A percentile compares a stretch with the other conserved stretches of the same genome.
These are phyloP conservation scores for Florisuga fusca DNA, from an alignment of 2,797 vertebrate genomes.

Conservation along the genomic window DNA sequence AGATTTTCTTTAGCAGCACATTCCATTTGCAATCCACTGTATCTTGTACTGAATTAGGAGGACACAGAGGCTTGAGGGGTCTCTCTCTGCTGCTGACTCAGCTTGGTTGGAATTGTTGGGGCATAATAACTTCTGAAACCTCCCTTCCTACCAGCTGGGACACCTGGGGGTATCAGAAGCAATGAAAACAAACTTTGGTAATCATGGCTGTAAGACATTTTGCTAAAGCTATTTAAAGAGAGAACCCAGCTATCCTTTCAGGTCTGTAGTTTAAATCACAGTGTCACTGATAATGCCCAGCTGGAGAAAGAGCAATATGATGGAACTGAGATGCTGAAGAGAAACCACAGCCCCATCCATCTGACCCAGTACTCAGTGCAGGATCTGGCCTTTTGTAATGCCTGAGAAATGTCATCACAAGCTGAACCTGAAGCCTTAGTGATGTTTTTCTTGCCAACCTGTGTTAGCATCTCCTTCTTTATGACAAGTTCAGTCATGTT, in stretches of 20 bases:
- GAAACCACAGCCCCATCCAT: not conserved
- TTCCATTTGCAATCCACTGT: accelerated
- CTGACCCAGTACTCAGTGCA: not conserved
- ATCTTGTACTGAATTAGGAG: not conserved
- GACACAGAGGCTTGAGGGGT: not conserved
- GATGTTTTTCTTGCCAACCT: conserved; percentile 27
- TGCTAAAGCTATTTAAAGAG: not conserved
- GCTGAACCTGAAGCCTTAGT: conserved; percentile 3
- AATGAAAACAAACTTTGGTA: not conserved
- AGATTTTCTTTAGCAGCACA: not conserved
- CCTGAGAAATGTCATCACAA: not conserved
- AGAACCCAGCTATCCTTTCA: not conserved
- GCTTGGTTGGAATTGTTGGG: not conserved
- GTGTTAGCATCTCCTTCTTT: not conserved
- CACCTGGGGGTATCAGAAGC: not conserved
- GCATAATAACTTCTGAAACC: not conserved
- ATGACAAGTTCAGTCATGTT: not conserved
- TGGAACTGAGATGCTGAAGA: not conserved
- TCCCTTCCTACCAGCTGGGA: not conserved
- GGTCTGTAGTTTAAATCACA: not conserved
- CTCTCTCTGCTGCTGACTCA: not conserved
- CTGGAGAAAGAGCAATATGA: not conserved
- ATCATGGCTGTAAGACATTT: not conserved
- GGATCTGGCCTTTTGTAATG: not conserved
- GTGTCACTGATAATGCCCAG: not conserved